These are phyloP conservation scores for Tinamus major DNA, from an alignment of 2,797 vertebrate genomes.

Conservation along the genomic window DNA sequence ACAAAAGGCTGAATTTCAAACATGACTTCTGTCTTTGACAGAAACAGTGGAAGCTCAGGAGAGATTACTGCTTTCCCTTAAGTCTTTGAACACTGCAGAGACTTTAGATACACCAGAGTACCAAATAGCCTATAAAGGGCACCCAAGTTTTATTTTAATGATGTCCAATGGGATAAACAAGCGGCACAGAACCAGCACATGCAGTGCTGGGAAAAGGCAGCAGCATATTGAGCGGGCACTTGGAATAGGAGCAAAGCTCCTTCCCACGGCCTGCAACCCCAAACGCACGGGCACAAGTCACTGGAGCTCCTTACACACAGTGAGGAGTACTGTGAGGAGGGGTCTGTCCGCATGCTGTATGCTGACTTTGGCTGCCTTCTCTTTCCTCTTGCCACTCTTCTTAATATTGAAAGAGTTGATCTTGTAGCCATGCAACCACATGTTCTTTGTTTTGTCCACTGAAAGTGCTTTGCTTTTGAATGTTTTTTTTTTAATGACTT, in stretches of 20 bases:
- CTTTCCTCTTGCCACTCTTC: background rate
- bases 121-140: background rate
- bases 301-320: background rate
- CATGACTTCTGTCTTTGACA: background rate
- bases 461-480: background rate
- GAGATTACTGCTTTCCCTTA: background rate
- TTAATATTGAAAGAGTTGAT: background rate
- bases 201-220: background rate
- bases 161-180: slow-evolving; percentile 32
- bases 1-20: background rate
- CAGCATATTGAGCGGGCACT: background rate
- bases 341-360: background rate
- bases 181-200: slow-evolving; percentile 21
- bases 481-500: background rate
- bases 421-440: background rate
- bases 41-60: background rate
- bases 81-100: background rate
- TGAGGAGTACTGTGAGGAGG: background rate
- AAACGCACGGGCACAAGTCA: slow-evolving; percentile 25
- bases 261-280: background rate
- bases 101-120: background rate
- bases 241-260: slow-evolving; percentile 19
- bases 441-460: background rate
- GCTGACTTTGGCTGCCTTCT: background rate
- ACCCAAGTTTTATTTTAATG: slow-evolving; percentile 26